A percentile compares a stretch with the other conserved stretches of the same genome.
Evolutionary conservation across 2,888 invertebrate genomes (phyloP).

Genomic region (Drosophila bunnanda): DNA sequence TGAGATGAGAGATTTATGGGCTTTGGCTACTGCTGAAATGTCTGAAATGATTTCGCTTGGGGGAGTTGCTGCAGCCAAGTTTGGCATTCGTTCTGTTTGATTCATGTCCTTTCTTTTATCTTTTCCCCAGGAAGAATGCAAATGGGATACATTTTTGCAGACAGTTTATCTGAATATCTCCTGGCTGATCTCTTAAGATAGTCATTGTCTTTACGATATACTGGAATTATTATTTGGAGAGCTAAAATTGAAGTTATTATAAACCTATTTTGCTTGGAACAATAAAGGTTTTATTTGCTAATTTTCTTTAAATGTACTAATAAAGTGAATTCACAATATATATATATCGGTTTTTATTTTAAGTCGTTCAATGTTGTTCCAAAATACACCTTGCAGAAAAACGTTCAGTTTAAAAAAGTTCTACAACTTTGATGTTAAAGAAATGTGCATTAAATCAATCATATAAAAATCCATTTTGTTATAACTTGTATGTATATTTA

Average conservation of each 20-base stretch:
- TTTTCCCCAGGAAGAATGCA: conserved; percentile 11
- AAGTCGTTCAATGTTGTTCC: neutral
- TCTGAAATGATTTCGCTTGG: conserved; percentile 39
- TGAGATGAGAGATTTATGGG: conserved; percentile 68
- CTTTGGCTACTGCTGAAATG: conserved; percentile 52
- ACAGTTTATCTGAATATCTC: neutral
- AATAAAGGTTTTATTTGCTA: neutral
- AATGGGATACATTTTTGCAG: conserved; percentile 1
- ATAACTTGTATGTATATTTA: too few species aligned
- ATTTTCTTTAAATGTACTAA: neutral
- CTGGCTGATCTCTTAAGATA: neutral
- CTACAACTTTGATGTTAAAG: too few species aligned
- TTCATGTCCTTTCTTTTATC: conserved; percentile 28
- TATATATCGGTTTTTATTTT: too few species aligned
- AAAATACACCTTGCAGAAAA: neutral
- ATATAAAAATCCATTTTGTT: too few species aligned
- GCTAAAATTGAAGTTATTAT: neutral
- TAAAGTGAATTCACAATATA: too few species aligned
- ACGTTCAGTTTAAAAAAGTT: too few species aligned
- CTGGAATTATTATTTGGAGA: neutral
- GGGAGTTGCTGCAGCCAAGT: conserved; percentile 3
- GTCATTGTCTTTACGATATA: neutral
- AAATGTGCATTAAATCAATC: too few species aligned
- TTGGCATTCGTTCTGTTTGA: conserved; percentile 17
- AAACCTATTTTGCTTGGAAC: neutral